Evolutionary conservation across 2,888 invertebrate genomes (phyloP), one percentile per base, ranked within the genome.

Genomic region (Eupelmus urozonus): DNA sequence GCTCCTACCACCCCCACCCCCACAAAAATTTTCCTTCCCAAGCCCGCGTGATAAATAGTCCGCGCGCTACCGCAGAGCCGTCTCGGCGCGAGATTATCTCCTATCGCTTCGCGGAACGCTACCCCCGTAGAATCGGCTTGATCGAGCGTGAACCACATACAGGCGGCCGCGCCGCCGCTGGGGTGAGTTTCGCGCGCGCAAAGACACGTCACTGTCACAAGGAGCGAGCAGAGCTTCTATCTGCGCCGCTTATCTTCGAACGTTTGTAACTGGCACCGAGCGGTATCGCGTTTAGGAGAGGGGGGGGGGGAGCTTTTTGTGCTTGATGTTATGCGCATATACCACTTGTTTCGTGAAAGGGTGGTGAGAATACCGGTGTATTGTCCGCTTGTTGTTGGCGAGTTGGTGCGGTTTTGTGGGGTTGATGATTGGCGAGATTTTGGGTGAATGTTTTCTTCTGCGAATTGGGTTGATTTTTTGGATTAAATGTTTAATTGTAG

Each of bases 51-150:
- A 59, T 66, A 66, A 71, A 71, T 20, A 23, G 55, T 3, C 18
- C 0, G 23, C 25, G 62, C 13, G 13, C 55, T 34, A 2, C 27
- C 13, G 13, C 49, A 45, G 27, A 40, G 67, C 27, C 23, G 0
- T 49, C n/a, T 9, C 25, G 27, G 13, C 0, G 18, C 23, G 13
- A 76, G 80, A 80, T 80, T 66, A 74, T 80, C 80, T 74, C 51
- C 45, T 77, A 77, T 77, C 80, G 70, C 74, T 77, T 77, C 66
- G 77, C 57, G 74, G 77, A 80, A 80, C 77, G 71, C 74, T 66
- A 77, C 74, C 76, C 77, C 62, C 42, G 53, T 51, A 62, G 66
- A 74, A 74, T 70, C 73, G 70, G 59, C 45, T 74, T 71, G 77
- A 80, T 80, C 77, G 77, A 80, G 77, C 80, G 77, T 77, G 55